Evolutionary conservation across 2,888 invertebrate genomes (phyloP).

Genomic region (Amphipyra berbera): DNA sequence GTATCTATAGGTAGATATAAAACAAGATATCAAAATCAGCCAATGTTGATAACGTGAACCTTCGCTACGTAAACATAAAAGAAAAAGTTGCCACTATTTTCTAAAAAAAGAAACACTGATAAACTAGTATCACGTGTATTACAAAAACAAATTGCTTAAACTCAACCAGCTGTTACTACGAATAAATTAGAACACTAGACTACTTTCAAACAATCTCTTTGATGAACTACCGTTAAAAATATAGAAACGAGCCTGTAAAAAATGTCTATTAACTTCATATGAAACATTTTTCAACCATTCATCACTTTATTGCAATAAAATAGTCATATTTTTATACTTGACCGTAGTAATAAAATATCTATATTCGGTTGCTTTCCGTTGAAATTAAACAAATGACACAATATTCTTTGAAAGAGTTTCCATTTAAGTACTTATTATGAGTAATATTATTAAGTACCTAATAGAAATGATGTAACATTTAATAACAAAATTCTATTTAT

Average conservation of each 20-base stretch:
- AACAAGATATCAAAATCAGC: too few species aligned
- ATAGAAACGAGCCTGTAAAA: background rate
- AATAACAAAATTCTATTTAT: background rate
- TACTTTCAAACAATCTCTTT: constrained; percentile 49
- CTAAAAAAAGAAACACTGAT: background rate
- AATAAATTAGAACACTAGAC: constrained; percentile 45
- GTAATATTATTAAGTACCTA: background rate
- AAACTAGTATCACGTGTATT: constrained; percentile 5
- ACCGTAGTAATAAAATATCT: too few species aligned
- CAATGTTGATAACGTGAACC: too few species aligned
- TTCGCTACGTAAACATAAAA: background rate
- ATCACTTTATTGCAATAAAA: too few species aligned
- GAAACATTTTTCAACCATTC: background rate
- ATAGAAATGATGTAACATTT: background rate
- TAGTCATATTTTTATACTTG: too few species aligned
- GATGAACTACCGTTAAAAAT: background rate
- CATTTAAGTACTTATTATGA: too few species aligned
- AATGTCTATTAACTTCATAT: background rate
- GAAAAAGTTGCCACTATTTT: background rate
- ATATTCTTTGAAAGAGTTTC: background rate
- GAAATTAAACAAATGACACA: background rate
- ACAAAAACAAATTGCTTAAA: constrained; percentile 11
- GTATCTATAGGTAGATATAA: too few species aligned
- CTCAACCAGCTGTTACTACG: constrained; percentile 27
- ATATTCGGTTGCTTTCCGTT: too few species aligned